A percentile compares a stretch with the other conserved stretches of the same genome.
These are phyloP conservation scores for Parnassius glacialis DNA, from an alignment of 2,888 invertebrate genomes.

Conservation along the genomic window DNA sequence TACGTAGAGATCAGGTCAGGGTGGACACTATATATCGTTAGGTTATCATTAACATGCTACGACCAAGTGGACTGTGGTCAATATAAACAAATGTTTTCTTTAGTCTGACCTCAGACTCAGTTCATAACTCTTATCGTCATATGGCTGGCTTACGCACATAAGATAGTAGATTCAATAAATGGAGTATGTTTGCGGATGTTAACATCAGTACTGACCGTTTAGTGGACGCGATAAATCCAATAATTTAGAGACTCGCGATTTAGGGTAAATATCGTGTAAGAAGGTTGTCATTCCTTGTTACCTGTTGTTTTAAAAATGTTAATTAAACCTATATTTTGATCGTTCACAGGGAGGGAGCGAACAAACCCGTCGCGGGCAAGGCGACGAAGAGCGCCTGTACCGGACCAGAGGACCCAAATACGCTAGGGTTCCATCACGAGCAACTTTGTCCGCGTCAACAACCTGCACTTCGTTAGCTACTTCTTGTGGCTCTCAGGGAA, in stretches of 20 bases:
- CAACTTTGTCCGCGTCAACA: constrained; percentile 81
- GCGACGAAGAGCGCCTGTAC: constrained; percentile 71
- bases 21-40: constrained; percentile 46
- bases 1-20: constrained; percentile 53
- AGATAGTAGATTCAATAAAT: constrained; percentile 77
- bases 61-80: constrained; percentile 62
- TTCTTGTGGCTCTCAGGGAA: constrained; percentile 73
- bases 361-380: constrained; percentile 64
- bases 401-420: constrained; percentile 68
- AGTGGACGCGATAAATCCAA: constrained; percentile 40
- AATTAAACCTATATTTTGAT: constrained; percentile 17
- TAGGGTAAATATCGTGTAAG: constrained; percentile 15
- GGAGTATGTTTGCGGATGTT: constrained; percentile 66
- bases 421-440: constrained; percentile 72
- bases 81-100: constrained; percentile 60
- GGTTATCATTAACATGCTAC: constrained; percentile 70
- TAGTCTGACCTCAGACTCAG: constrained; percentile 63
- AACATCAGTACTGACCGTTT: constrained; percentile 60
- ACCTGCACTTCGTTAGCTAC: constrained; percentile 82
- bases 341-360: constrained; percentile 70
- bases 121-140: constrained; percentile 59
- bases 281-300: constrained; percentile 36
- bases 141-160: constrained; percentile 62
- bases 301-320: constrained; percentile 39
- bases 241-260: constrained; percentile 18